Conservation (phyloP, 2,888 invertebrate species). For the Dynastes maya region DNA sequence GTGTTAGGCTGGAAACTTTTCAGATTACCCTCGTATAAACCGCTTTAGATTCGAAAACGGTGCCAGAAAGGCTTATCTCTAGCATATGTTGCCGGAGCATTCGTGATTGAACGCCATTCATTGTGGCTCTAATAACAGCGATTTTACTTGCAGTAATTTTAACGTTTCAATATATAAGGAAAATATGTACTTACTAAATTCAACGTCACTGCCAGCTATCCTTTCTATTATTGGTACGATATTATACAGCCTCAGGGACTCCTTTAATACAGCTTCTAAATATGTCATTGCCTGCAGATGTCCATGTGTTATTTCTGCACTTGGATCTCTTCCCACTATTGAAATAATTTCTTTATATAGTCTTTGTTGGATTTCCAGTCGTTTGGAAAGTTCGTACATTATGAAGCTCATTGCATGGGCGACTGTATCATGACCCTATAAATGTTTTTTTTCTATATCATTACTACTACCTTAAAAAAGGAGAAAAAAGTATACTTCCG, state of each 20-base stretch:
- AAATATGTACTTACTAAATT: constrained; percentile 46
- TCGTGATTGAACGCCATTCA: too few relatives aligned
- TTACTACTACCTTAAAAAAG: too few relatives aligned
- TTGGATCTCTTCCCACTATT: constrained; percentile 43
- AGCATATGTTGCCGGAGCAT: too few relatives aligned
- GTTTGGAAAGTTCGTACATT: constrained; percentile 54
- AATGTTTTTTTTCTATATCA: background rate
- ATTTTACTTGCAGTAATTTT: too few relatives aligned
- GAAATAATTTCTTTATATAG: constrained; percentile 54
- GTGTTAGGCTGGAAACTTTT: too few relatives aligned
- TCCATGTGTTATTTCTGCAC: constrained; percentile 32
- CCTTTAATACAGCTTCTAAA: constrained; percentile 56
- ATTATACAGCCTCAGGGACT: constrained; percentile 53
- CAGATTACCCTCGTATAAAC: too few relatives aligned
- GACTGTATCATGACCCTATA: constrained; percentile 59
- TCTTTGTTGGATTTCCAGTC: constrained; percentile 56
- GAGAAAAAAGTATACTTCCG: background rate
- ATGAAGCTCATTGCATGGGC: constrained; percentile 54
- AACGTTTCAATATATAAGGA: too few relatives aligned
- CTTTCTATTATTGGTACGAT: constrained; percentile 53
- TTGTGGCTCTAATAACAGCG: too few relatives aligned
- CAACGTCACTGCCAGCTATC: constrained; percentile 43
- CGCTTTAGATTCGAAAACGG: too few relatives aligned
- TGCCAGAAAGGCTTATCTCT: too few relatives aligned
- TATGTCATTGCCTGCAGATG: constrained; percentile 55